Evolutionary conservation across 2,797 vertebrate genomes (phyloP), one percentile per base, ranked within the genome.

Genomic region (Enteromius treurensis): DNA sequence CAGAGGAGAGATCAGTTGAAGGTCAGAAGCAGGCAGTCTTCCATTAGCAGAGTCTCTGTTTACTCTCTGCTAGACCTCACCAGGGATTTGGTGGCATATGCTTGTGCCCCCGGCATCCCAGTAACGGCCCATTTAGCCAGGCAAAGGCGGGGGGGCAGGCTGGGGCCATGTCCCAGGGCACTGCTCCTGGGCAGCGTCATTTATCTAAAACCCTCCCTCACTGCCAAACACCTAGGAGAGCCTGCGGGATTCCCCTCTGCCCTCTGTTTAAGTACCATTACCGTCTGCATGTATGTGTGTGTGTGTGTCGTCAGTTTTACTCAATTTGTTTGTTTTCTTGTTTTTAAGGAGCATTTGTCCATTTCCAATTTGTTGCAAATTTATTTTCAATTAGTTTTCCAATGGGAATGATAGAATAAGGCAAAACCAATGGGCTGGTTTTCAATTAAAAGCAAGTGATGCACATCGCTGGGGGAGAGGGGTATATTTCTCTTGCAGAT

Each of bases 81-180:
- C 83, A 90, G 93, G 92, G 93, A 96, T 92, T 95, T 92, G 78
- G 91, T 96, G 93, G 92, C 94, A 91, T 94, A 92, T 94, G 95
- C 92, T 88, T 92, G 87, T 93, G 94, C 94, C 94, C 91, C 92
- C 92, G 93, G 95, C 95, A 93, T 89, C 91, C 91, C 88, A 85
- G 91, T 93, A 94, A 95, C 93, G 94, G 93, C 95, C 94, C 95
- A 96, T 95, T 96, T 95, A 96, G 92, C 95, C 93, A 92, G 80
- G 91, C 88, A 89, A 92, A 92, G 91, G 92, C 90, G 90, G 90
- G 89, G 91, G 83, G 92, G 90, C 91, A 89, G 91, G 92, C 88
- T 81, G 87, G 89, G 93, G 91, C 92, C 89, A 87, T 92, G 91
- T 95, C 94, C 94, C 88, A 90, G 93, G 95, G 95, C 94, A 90